Evolutionary conservation across 2,888 invertebrate species (phyloP).

Genomic region (Gerris lacustris): DNA sequence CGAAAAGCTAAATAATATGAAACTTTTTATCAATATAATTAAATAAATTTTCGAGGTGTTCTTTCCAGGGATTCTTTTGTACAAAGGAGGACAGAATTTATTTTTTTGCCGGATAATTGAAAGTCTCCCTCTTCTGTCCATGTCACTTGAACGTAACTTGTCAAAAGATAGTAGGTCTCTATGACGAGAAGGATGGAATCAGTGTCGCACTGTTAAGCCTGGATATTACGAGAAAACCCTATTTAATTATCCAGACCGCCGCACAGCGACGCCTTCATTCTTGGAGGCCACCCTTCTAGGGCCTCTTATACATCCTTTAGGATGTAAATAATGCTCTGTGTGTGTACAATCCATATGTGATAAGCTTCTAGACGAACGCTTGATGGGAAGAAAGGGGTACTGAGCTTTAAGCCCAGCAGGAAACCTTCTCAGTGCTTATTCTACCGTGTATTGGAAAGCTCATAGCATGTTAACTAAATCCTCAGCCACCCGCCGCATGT

Average conservation of each 20-base stretch:
- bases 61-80: no score
- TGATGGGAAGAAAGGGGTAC: not conserved
- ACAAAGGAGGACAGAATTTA: no score
- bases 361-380: not conserved
- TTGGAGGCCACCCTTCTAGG: no score
- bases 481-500: not conserved
- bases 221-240: not conserved
- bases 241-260: constrained; percentile 1
- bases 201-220: not conserved
- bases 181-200: not conserved
- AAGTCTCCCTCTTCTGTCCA: no score
- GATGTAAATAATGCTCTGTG: not conserved
- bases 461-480: not conserved
- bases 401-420: not conserved
- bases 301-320: not conserved
- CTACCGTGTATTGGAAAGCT: not conserved
- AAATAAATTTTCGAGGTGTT: no score
- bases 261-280: not conserved
- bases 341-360: constrained; percentile 5
- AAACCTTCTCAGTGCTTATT: constrained; percentile 3
- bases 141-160: not conserved
- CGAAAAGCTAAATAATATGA: no score
- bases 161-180: not conserved
- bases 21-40: no score
- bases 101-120: no score